Base-by-base conservation (phyloP, 2,113 vertebrate species). In the Cardinalis cardinalis region DNA sequence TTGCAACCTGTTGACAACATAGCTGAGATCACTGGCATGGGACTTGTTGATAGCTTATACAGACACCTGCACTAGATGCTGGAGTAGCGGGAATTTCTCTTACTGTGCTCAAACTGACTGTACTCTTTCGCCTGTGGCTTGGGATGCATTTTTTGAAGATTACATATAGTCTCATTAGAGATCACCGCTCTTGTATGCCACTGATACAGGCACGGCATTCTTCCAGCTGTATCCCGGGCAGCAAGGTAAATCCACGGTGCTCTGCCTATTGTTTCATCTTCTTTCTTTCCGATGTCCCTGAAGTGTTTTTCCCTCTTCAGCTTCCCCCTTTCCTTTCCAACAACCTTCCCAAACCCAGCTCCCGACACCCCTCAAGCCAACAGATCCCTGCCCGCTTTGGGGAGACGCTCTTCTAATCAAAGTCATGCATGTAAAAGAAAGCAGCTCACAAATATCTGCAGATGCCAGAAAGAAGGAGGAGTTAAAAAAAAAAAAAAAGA, bases 61-160 rank as follows among this genome's bases (percentile, higher is more conserved):
- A 96, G 96, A 96, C 97, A 97, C 97, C 97, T 97, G 97, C 93
- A 89, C 87, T 92, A 71, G 89, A 89, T 87, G 94, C 80, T 90
- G 92, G 84, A 94, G 84, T 82, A 95, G 88, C 59, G 61, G 94
- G 92, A 94, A 84, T 93, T 94, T 87, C 72, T 78, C 84, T 58
- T 20, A 84, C 83, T 96, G 90, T 26, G 87, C 91, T 94, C 92
- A 95, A 40, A 59, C 87, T 91, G 48, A 93, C 92, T 94, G 88
- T 53, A 83, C 88, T 87, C 61, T 85, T 96, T 86, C 0, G 88
- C 80, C 84, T 94, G 95, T 69, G 95, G 94, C 96, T 92, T 74
- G 88, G 90, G 96, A 95, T 92, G 90, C 94, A 96, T 98, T 97
- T 97, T 97, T 97, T 91, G 89, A 94, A 96, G 97, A 95, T 97